Evolutionary conservation across 2,113 vertebrate species (phyloP).

Genomic region (Loxodonta africana): DNA sequence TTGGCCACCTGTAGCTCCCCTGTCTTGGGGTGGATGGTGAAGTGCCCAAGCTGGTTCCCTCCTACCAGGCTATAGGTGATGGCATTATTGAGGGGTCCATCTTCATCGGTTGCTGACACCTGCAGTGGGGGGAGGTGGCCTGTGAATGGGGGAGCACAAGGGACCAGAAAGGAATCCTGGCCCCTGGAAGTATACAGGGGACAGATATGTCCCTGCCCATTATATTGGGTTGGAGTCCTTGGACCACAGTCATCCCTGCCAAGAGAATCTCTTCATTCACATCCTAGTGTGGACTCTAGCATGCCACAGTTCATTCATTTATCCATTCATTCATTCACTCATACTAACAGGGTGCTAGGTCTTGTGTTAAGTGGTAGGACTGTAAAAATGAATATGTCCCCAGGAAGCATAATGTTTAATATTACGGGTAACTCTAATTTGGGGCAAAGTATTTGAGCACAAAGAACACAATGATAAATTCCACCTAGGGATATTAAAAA

Average conservation of each 20-base stretch:
- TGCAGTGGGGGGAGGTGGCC: constrained; percentile 71
- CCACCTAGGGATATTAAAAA: not conserved
- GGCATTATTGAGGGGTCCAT: constrained; percentile 93
- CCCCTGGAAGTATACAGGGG: not conserved
- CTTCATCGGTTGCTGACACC: constrained; percentile 94
- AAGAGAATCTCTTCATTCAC: not conserved
- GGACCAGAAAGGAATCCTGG: not conserved
- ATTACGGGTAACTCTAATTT: not conserved
- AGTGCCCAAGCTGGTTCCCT: constrained; percentile 93
- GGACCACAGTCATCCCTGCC: not conserved
- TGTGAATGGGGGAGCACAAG: not conserved
- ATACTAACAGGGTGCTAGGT: not conserved
- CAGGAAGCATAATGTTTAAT: not conserved
- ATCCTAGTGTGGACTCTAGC: not conserved
- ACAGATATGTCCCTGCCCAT: not conserved
- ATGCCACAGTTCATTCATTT: not conserved
- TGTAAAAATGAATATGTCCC: not conserved
- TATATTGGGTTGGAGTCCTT: not conserved
- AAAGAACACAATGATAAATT: not conserved
- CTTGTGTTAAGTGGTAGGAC: not conserved
- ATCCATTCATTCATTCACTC: not conserved
- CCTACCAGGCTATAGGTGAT: constrained; percentile 94
- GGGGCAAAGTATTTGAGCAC: not conserved
- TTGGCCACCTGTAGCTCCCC: constrained; percentile 93
- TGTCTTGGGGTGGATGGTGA: constrained; percentile 91